Evolutionary conservation across 2,888 invertebrate genomes (phyloP), one percentile per base, ranked within the genome.

Genomic region (Folsomia candida): DNA sequence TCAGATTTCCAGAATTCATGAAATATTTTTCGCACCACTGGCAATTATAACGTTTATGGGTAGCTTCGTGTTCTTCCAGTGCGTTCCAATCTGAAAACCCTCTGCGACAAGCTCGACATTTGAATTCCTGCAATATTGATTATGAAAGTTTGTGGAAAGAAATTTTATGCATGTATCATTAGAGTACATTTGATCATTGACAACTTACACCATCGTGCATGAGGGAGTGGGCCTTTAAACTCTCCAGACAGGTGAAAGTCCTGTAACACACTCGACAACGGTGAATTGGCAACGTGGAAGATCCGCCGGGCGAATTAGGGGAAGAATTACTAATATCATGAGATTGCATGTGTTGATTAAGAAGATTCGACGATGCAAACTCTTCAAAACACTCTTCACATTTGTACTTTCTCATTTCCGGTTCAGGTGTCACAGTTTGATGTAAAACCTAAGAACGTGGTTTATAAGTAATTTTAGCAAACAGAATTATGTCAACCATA

Each of bases 1-100:
- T 74, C 28, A 72, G 71, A 68, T 74, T 71, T 1, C 72, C 71
- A 4, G 74, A 74, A 37, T 68, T 70, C 74, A 72, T 74, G 47
- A 74, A 74, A 26, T 62, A 66, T 37, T 72, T 74, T 18, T 67
- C 70, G 54, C 74, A 74, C 71, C 72, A 75, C 9, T 69, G 24
- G 47, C 75, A 75, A n/a, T 72, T 72, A 59, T 70, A 75, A 37
- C 67, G 61, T 24, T 72, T 75, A 57, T 75, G 75, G 3, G 70
- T 72, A 22, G 70, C 69, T 20, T 75, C 72, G 27, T 75, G 75
- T 28, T 75, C 67, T 60, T 70, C 71, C 57, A 75, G 58, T n/a
- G 72, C 47, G 20, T 70, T 70, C 59, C 70, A 72, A 20, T 66
- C 66, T 1, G 69, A 66, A 61, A 75, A 75, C 1, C 72, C 75